phyloP scores from a whole-genome alignment of 2,888 invertebrate species.

The Agrypnus murinus region DNA sequence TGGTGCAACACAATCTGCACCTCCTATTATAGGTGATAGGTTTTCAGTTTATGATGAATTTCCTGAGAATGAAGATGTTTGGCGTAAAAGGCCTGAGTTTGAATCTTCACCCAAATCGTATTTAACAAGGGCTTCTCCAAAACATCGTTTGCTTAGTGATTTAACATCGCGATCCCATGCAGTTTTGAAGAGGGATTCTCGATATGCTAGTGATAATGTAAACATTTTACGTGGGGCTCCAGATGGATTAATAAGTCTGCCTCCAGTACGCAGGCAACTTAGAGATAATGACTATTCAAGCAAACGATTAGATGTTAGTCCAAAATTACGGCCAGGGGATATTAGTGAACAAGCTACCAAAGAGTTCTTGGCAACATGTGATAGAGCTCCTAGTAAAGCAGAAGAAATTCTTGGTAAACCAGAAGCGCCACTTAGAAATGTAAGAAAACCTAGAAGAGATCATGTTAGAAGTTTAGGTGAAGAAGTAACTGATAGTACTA shows the following conservation, averaged over 20 bases:
- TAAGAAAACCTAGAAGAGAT: slow-evolving; percentile 60
- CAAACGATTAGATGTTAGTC: slow-evolving; percentile 27
- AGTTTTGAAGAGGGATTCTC: slow-evolving; percentile 54
- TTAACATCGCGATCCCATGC: slow-evolving; percentile 44
- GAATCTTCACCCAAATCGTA: slow-evolving; percentile 43
- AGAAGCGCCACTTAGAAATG: slow-evolving; percentile 64
- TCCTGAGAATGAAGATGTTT: slow-evolving; percentile 47
- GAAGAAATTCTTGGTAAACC: slow-evolving; percentile 69
- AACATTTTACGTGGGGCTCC: slow-evolving; percentile 52
- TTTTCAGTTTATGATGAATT: slow-evolving; percentile 47
- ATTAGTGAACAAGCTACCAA: slow-evolving; percentile 45
- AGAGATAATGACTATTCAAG: slow-evolving; percentile 42
- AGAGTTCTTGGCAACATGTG: slow-evolving; percentile 63
- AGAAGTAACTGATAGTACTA: slow-evolving; percentile 70
- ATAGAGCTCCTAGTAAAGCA: slow-evolving; percentile 66
- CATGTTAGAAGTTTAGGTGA: slow-evolving; percentile 72
- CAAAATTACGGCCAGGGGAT: slow-evolving; percentile 34
- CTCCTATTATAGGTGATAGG: slow-evolving; percentile 63
- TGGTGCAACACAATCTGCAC: slow-evolving; percentile 66
- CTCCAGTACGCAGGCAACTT: slow-evolving; percentile 72
- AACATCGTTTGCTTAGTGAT: slow-evolving; percentile 42
- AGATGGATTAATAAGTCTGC: slow-evolving; percentile 72
- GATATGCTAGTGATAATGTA: slow-evolving; percentile 44
- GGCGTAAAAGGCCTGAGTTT: slow-evolving; percentile 46
- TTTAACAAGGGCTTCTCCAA: slow-evolving; percentile 31